phyloP scores from a whole-genome alignment of 2,113 vertebrate genomes.

The Lagenorhynchus albirostris region DNA sequence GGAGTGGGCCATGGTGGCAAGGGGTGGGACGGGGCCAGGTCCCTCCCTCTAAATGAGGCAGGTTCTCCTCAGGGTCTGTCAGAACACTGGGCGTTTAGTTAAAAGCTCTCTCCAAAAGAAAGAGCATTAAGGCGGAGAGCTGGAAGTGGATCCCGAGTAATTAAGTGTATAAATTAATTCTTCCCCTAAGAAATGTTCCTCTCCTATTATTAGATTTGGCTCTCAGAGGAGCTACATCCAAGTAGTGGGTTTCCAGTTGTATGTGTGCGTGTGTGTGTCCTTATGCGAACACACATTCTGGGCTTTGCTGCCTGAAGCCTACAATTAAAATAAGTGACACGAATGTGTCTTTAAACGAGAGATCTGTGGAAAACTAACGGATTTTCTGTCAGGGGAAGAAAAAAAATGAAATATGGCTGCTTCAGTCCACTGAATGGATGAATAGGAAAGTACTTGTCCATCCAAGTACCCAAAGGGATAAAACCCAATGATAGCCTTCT shows the following conservation, averaged over 20 bases:
- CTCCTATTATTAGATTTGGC: constrained; percentile 82
- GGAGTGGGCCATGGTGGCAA: neutral
- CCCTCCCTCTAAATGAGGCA: neutral
- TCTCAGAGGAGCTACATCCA: constrained; percentile 75
- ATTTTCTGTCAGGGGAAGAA: constrained; percentile 83
- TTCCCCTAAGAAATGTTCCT: constrained; percentile 83
- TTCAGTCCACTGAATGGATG: constrained; percentile 85
- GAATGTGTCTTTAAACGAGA: constrained; percentile 86
- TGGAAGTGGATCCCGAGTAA: constrained; percentile 83
- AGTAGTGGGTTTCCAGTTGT: constrained; percentile 64
- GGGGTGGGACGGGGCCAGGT: neutral
- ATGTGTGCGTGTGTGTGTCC: neutral
- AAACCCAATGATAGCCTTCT: constrained; percentile 89
- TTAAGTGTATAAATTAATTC: constrained; percentile 89
- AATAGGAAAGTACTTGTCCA: constrained; percentile 84
- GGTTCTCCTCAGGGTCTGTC: constrained; percentile 28
- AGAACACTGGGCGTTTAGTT: constrained; percentile 44
- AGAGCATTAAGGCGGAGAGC: constrained; percentile 50
- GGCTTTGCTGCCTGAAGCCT: constrained; percentile 78
- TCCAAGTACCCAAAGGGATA: constrained; percentile 90
- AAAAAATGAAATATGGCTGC: constrained; percentile 83
- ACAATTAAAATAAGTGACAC: constrained; percentile 85
- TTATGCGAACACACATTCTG: neutral
- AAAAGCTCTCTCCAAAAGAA: constrained; percentile 68
- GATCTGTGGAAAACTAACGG: constrained; percentile 81